Base-by-base conservation (phyloP, 1,140 invertebrate genomes). In the Procambarus clarkii region DNA sequence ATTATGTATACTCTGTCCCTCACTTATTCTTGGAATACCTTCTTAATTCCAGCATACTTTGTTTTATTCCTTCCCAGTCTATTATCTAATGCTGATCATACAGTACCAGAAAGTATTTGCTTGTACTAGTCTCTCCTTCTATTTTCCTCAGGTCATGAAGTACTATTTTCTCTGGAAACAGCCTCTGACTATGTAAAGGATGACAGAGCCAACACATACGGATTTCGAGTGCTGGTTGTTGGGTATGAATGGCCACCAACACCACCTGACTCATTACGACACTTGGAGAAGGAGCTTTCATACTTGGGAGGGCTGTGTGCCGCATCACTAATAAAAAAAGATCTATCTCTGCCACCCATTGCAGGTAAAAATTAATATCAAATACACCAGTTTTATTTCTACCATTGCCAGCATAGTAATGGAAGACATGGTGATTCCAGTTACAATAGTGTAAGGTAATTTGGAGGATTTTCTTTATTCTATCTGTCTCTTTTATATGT, bases 181-280 rank as follows among this genome's bases (percentile, higher is more conserved):
- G 98, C 98, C 0, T 98, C 98, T 0, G 97, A 99, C 95, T 99
- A 99, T 95, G 96, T 98, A 90, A 98, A 98, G 94, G 98, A 98
- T 95, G 98, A 98, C 82, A 97, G 97, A 93, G 96, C 96, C 5
- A 95, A 95, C 93, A 97, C 97, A 76, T 99, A 96, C 95, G 98
- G 98, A 3, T 99, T 98, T 95, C 97, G 98, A 92, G 99, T 98
- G 94, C 95, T 98, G 24, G 97, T 98, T 64, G 96, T 98, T 81
- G 98, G 98, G 46, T 99, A 98, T 94, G 98, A 99, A 94, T 98
- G 97, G 96, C 95, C 87, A 69, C 92, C 94, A 58, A 69, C 85
- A 11, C 88, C 86, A 24, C 81, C 92, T 44, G 91, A 93, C 71
- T 95, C 95, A 34, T 94, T 98, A 18, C 96, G 96, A 88, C 96